Evolutionary conservation across 2,113 vertebrate genomes (phyloP).

Genomic region (Toxostoma redivivum): DNA sequence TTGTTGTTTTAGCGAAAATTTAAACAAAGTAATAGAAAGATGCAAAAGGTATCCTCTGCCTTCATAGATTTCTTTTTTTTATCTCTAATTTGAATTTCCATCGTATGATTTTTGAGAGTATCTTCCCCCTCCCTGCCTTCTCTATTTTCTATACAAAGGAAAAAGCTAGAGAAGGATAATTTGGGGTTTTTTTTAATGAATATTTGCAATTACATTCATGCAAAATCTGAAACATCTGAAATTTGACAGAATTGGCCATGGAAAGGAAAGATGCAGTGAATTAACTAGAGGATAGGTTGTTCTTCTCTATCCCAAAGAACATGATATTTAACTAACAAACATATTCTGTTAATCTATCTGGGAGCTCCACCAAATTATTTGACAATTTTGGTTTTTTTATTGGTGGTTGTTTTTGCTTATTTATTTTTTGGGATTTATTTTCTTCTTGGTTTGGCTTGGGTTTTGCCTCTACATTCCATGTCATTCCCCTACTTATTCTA

Average conservation of each 20-base stretch:
- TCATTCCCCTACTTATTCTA: neutral
- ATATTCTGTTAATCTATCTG: neutral
- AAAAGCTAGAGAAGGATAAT: neutral
- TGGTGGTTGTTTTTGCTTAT: neutral
- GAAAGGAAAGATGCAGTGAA: neutral
- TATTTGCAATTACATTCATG: neutral
- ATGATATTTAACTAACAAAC: neutral
- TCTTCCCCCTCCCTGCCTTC: rapidly evolving
- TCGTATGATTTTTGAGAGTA: neutral
- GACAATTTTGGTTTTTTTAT: neutral
- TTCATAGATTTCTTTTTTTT: neutral
- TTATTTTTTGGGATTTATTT: neutral
- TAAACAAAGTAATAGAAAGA: neutral
- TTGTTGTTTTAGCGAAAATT: neutral
- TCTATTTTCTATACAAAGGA: neutral
- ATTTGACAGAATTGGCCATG: neutral
- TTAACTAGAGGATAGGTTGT: neutral
- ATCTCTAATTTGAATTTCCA: neutral
- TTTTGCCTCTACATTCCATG: neutral
- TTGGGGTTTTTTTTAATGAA: neutral
- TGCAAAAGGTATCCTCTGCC: neutral
- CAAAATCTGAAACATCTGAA: neutral
- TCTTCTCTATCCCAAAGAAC: neutral
- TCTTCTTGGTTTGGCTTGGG: neutral
- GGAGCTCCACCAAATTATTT: neutral